Evolutionary conservation across 2,888 invertebrate species (phyloP).

Genomic region (Nomada ruficornis): DNA sequence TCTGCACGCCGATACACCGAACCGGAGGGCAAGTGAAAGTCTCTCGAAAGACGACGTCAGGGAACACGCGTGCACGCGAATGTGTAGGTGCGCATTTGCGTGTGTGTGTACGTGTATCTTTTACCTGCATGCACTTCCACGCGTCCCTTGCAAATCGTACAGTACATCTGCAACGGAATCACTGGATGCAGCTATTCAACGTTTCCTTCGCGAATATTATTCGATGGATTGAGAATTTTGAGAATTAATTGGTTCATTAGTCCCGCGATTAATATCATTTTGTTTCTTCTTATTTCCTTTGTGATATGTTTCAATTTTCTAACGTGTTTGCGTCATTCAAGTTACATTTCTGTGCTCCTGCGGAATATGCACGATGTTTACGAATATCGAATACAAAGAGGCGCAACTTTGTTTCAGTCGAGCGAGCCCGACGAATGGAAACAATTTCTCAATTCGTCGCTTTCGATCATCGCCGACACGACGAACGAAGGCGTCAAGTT

Average conservation of each 20-base stretch:
- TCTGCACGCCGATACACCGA: slow-evolving; percentile 70
- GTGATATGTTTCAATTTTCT: too few relatives aligned
- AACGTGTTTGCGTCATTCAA: too few relatives aligned
- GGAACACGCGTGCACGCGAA: slow-evolving; percentile 49
- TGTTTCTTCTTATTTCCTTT: too few relatives aligned
- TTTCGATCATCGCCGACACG: slow-evolving; percentile 52
- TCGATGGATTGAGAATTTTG: too few relatives aligned
- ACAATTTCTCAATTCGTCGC: slow-evolving; percentile 67
- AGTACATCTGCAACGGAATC: slow-evolving; percentile 6
- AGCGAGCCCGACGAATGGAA: slow-evolving; percentile 20
- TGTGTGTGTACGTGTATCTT: slow-evolving; percentile 31
- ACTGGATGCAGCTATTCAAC: neutral
- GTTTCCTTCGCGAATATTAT: neutral
- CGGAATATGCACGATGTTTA: neutral
- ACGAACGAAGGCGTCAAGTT: slow-evolving; percentile 41
- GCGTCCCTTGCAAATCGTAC: slow-evolving; percentile 11
- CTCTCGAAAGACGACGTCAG: slow-evolving; percentile 71
- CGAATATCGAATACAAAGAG: neutral
- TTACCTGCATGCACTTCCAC: slow-evolving; percentile 19
- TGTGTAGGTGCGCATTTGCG: neutral
- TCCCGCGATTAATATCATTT: too few relatives aligned
- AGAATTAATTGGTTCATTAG: neutral
- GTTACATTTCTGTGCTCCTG: too few relatives aligned
- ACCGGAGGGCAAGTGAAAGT: slow-evolving; percentile 81
- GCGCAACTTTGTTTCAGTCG: neutral